Conservation (phyloP, 1,140 invertebrate species). For the Penaeus vannamei region DNA sequence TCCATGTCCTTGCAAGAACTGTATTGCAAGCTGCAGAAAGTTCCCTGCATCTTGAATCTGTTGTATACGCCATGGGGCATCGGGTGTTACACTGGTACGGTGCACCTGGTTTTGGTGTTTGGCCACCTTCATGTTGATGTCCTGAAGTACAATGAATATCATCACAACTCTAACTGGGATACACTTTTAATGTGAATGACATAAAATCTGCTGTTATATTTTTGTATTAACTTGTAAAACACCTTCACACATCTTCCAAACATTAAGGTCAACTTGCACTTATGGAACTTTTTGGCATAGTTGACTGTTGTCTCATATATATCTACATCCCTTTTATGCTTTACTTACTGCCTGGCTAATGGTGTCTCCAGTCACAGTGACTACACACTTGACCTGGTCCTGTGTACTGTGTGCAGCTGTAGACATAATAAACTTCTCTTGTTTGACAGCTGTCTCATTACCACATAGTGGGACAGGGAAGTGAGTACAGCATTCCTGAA, state of each 20-base stretch:
- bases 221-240: no score
- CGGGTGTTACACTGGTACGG: conserved; percentile 66
- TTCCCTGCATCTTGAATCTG: conserved; percentile 67
- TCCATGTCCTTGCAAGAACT: conserved; percentile 61
- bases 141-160: neutral
- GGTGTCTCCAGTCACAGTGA: conserved; percentile 90
- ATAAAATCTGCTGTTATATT: no score
- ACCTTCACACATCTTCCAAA: no score
- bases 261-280: no score
- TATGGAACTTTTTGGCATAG: no score
- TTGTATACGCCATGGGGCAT: conserved; percentile 66
- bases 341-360: conserved; percentile 84
- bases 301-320: no score
- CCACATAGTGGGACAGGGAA: conserved; percentile 88
- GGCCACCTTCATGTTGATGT: conserved; percentile 62
- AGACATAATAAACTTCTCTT: conserved; percentile 88
- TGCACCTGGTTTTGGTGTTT: conserved; percentile 65
- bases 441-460: conserved; percentile 82
- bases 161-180: no score
- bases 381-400: conserved; percentile 91
- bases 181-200: no score
- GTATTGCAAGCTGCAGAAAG: conserved; percentile 63
- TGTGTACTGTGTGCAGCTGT: conserved; percentile 77
- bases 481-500: conserved; percentile 86
- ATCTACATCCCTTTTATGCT: no score